Conservation (phyloP, 2,888 invertebrate genomes). For the Scaeva pyrastri region DNA sequence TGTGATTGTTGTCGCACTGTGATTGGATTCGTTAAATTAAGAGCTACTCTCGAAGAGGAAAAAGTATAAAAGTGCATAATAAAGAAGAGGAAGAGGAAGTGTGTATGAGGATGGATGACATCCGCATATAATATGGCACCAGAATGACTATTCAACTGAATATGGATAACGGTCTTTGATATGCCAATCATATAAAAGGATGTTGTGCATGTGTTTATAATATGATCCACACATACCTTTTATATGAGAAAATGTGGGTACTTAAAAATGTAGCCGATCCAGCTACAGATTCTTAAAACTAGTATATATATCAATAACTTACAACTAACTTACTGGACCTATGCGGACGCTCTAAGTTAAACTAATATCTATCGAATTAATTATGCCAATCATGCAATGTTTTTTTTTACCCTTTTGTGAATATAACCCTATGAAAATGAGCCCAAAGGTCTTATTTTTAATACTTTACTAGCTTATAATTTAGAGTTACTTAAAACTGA, state of each 20-base stretch:
- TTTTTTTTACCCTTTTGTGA: no score
- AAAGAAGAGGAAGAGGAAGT: background rate
- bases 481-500: no score
- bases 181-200: background rate
- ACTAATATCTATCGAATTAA: no score
- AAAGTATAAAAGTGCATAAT: background rate
- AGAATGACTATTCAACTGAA: constrained; percentile 59
- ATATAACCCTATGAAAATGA: no score
- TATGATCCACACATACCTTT: constrained; percentile 53
- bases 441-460: no score
- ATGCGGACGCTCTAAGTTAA: no score
- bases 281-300: no score
- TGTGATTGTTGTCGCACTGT: constrained; percentile 51
- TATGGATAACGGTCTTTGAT: constrained; percentile 43
- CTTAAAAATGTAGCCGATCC: no score
- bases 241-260: constrained; percentile 35
- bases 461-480: no score
- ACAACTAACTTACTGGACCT: no score
- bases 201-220: constrained; percentile 2
- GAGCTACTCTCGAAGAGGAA: background rate
- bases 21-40: constrained; percentile 27
- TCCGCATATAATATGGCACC: constrained; percentile 65
- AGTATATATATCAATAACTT: no score
- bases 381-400: no score
- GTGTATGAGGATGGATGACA: constrained; percentile 52